phyloP scores from a whole-genome alignment of 2,888 invertebrate genomes.

The Drosophila meridiana region DNA sequence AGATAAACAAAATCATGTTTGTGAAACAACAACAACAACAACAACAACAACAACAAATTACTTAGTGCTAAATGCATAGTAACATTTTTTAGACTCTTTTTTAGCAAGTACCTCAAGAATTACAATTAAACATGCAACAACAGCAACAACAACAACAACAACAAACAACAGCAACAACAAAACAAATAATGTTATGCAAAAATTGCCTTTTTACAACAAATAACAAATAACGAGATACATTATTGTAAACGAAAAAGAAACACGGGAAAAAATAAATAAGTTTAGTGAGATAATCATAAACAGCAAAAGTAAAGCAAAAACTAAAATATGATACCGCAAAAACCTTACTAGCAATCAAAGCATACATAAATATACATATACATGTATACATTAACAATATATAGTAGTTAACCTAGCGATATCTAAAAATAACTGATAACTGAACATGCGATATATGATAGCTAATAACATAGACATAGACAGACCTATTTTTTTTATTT shows the following conservation, averaged over 20 bases:
- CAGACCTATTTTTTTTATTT: slow-evolving; percentile 18
- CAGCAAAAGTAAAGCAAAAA: slow-evolving; percentile 14
- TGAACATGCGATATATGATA: slow-evolving; percentile 60
- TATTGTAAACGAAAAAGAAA: slow-evolving; percentile 30
- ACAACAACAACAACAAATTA: slow-evolving; percentile 32
- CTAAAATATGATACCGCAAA: slow-evolving; percentile 65
- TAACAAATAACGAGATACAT: slow-evolving; percentile 15
- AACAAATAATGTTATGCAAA: slow-evolving; percentile 55
- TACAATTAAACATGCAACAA: slow-evolving; percentile 25
- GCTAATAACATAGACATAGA: slow-evolving; percentile 42
- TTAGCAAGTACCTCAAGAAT: slow-evolving; percentile 73
- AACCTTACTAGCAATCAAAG: slow-evolving; percentile 77
- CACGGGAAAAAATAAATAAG: slow-evolving; percentile 11
- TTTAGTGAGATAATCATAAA: slow-evolving; percentile 53
- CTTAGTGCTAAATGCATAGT: slow-evolving; percentile 56
- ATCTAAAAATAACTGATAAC: slow-evolving; percentile 46
- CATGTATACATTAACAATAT: slow-evolving; percentile 39
- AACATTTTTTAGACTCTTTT: slow-evolving; percentile 67
- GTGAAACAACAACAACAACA: slow-evolving; percentile 19
- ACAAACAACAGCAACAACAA: slow-evolving; percentile 33
- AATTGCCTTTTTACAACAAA: slow-evolving; percentile 54
- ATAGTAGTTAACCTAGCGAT: slow-evolving; percentile 56
- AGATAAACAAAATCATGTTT: slow-evolving; percentile 36
- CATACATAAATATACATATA: slow-evolving; percentile 53
- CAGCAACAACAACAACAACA: slow-evolving; percentile 39